Conservation (phyloP, 2,113 vertebrate genomes). For the Maccullochella peelii region DNA sequence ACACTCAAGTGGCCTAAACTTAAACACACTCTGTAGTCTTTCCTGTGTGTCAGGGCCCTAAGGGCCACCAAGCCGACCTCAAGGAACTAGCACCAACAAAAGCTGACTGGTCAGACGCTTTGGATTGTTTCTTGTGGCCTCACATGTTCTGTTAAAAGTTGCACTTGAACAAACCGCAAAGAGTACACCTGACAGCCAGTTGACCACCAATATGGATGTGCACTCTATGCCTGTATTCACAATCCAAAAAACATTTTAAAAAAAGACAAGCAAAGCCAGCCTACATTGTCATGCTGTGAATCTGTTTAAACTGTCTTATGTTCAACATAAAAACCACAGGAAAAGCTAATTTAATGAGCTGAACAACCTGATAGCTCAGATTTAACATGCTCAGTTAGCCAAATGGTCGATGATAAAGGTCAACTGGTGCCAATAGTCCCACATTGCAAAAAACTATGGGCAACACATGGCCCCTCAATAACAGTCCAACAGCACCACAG, state of each 20-base stretch:
- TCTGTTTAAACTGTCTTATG: background rate
- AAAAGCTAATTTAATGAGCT: background rate
- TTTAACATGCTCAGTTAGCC: background rate
- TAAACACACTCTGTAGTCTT: background rate
- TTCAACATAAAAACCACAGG: background rate
- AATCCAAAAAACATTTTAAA: background rate
- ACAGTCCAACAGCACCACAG: background rate
- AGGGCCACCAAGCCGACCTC: background rate
- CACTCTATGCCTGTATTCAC: background rate
- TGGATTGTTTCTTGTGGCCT: background rate
- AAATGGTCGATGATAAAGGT: background rate
- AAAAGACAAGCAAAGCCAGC: background rate
- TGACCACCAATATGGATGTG: background rate
- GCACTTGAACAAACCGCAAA: background rate
- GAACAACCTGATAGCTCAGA: background rate
- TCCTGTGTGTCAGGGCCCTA: background rate
- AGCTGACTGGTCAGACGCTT: background rate
- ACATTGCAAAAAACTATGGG: conserved; percentile 4
- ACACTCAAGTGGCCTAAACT: background rate
- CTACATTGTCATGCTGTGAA: background rate
- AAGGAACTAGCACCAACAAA: background rate
- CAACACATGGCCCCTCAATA: background rate
- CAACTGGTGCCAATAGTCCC: background rate
- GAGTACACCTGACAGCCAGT: background rate
- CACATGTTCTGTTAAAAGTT: conserved; percentile 9